Conservation (phyloP, 2,113 vertebrate species). For the Dermatemys mawii region DNA sequence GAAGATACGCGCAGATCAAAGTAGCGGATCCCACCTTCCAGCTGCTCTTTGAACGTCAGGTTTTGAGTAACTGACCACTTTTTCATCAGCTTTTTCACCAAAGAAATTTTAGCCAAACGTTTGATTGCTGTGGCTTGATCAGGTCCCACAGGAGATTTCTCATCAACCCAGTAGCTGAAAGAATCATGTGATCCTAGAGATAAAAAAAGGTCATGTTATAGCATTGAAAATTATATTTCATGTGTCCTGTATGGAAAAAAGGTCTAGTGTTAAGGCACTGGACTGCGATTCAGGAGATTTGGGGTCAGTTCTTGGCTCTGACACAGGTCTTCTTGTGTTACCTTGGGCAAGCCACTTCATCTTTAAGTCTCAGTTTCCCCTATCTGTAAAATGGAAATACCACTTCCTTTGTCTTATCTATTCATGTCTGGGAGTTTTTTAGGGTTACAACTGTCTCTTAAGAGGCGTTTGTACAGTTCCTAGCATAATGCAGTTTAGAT, state of each 20-base stretch:
- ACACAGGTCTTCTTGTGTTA: not conserved
- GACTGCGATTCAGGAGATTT: accelerated
- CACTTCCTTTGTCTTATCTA: not conserved
- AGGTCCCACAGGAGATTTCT: slow-evolving; percentile 88
- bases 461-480: not conserved
- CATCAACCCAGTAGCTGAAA: slow-evolving; percentile 92
- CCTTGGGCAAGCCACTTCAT: not conserved
- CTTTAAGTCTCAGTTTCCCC: not conserved
- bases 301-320: not conserved
- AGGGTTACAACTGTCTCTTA: not conserved
- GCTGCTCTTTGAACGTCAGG: slow-evolving; percentile 93
- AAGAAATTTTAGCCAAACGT: slow-evolving; percentile 84
- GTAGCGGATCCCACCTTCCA: slow-evolving; percentile 96
- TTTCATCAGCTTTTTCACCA: slow-evolving; percentile 90
- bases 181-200: slow-evolving; percentile 88
- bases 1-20: slow-evolving; percentile 98
- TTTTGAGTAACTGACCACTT: slow-evolving; percentile 95
- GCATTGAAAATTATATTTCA: not conserved
- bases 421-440: not conserved
- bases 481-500: not conserved
- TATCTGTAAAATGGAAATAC: not conserved
- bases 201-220: not conserved
- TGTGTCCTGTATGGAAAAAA: accelerated
- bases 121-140: slow-evolving; percentile 87
- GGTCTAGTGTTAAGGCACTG: not conserved